These are phyloP conservation scores for Buceros bicornis DNA, from an alignment of 2,797 vertebrate species.

Conservation along the genomic window DNA sequence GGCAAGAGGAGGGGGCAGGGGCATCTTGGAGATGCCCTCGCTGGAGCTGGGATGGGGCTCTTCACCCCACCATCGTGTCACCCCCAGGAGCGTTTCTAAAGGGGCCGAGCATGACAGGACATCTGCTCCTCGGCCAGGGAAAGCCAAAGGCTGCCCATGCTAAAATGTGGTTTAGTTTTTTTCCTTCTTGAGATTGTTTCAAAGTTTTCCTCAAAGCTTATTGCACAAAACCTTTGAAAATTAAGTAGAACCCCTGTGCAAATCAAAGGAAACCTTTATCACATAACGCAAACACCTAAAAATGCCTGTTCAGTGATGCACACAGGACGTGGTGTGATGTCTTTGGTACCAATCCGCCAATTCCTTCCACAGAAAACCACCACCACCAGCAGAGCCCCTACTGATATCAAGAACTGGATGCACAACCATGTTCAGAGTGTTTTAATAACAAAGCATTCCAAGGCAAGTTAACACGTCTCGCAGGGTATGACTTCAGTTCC, in stretches of 20 bases:
- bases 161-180: constrained; percentile 42
- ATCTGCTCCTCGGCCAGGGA: not conserved
- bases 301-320: constrained; percentile 9
- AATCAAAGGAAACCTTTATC: constrained; percentile 42
- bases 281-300: constrained; percentile 1
- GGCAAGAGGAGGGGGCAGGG: not conserved
- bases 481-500: constrained; percentile 60
- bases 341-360: constrained; percentile 66
- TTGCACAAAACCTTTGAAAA: constrained; percentile 66
- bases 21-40: not conserved
- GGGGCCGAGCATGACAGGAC: not conserved
- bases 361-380: constrained; percentile 42
- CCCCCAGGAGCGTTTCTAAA: not conserved
- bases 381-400: constrained; percentile 32
- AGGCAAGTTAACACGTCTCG: constrained; percentile 64
- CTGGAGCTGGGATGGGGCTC: not conserved
- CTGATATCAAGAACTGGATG: constrained; percentile 21
- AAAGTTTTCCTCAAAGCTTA: constrained; percentile 59
- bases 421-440: constrained; percentile 43
- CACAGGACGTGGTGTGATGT: constrained; percentile 53
- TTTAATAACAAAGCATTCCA: constrained; percentile 73
- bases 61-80: not conserved
- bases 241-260: constrained; percentile 29
- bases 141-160: constrained; percentile 25
- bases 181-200: constrained; percentile 23